Evolutionary conservation across 2,888 invertebrate species (phyloP), one percentile per base, ranked within the genome.

Genomic region (Choristoneura rosaceana): DNA sequence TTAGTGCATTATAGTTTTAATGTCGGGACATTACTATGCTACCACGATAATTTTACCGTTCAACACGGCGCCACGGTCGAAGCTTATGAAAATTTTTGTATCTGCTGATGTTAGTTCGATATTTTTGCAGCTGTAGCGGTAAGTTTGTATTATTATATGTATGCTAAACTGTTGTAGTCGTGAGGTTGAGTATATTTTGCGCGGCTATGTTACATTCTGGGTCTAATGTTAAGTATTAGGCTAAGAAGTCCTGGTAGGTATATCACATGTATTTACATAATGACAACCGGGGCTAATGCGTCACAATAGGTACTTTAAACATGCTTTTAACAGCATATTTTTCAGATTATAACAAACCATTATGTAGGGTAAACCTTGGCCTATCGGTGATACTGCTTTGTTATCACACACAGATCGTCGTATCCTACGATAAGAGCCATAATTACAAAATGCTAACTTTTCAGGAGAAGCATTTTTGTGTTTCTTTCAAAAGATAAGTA

Each of bases 1-100:
- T 85, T 83, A 73, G 62, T 61, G 50, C 68, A 69, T 34, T 43
- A 73, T 70, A 64, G 41, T 70, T 62, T 62, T 63, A 63, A 69
- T 55, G 55, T 63, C 33, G 8, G 69, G 55, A 55, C 43, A 62
- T 43, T 55, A 63, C 33, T 34, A 47, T 34, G 1, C 17, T 45
- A 10, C 68, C 50, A 61, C 15, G 52, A 38, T 68, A 50, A 38
- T 17, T 38, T 61, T 68, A n/a, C 68, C 3, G 50, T 17, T 9
- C 8, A 33, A n/a, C 33, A 33, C 17, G 45, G 33, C 59, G 58
- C 25, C 15, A 47, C 45, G 15, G 38, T 60, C 15, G 2, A 17
- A 7, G 25, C 4, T 12, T 12, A 17, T 15, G 10, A 43, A 8
- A n/a, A 8, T 47, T 33, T 47, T 45, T 47, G 47, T 47, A 33